phyloP scores from a whole-genome alignment of 1,140 invertebrate species.

The Eubasilissa regina region DNA sequence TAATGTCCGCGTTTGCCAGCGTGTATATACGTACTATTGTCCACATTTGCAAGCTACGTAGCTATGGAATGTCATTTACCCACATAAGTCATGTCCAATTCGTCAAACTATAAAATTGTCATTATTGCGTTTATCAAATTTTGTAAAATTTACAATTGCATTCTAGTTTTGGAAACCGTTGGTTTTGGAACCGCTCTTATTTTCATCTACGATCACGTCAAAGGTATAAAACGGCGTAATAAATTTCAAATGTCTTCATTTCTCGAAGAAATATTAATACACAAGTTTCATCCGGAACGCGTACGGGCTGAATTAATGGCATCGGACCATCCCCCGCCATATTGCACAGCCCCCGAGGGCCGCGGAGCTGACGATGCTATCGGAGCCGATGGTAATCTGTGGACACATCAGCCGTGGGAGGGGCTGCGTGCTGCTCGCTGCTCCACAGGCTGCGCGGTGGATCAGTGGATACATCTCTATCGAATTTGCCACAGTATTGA shows the following conservation, averaged over 20 bases:
- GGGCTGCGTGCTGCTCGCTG: background rate
- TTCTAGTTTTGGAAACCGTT: too few species aligned
- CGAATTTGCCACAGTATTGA: too few species aligned
- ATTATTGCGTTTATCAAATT: too few species aligned
- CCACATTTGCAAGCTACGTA: too few species aligned
- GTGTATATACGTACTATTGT: too few species aligned
- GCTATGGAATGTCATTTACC: too few species aligned
- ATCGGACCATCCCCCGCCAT: constrained; percentile 11
- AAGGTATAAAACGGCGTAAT: background rate
- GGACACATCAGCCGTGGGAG: constrained; percentile 18
- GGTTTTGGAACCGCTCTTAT: too few species aligned
- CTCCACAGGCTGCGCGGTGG: background rate
- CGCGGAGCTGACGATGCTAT: constrained; percentile 10
- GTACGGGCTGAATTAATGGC: constrained; percentile 22
- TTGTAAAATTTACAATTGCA: too few species aligned
- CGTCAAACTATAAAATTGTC: too few species aligned
- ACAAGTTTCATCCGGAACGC: background rate
- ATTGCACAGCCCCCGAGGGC: constrained; percentile 13
- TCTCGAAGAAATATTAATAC: background rate
- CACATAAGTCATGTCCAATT: too few species aligned
- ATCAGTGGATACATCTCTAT: background rate
- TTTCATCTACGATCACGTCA: too few species aligned
- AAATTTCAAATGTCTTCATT: constrained; percentile 31
- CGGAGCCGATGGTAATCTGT: constrained; percentile 23
- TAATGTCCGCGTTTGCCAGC: too few species aligned